Evolutionary conservation across 2,113 vertebrate genomes (phyloP).

Genomic region (Oophaga pumilio): DNA sequence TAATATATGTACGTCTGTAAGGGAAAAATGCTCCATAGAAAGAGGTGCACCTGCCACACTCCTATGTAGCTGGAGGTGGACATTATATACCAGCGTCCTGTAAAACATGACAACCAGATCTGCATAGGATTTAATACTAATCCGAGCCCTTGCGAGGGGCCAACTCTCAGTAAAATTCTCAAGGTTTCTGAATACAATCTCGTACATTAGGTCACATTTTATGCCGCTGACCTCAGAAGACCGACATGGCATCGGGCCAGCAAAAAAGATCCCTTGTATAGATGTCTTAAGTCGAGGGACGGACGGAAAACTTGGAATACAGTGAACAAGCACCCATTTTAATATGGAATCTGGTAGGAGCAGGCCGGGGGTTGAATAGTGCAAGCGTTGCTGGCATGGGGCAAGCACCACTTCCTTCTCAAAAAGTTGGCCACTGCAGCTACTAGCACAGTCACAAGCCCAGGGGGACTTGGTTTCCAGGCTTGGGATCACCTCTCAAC

Average conservation of each 20-base stretch:
- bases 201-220: constrained; percentile 53
- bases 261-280: constrained; percentile 12
- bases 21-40: too few relatives aligned
- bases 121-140: not conserved
- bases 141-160: not conserved
- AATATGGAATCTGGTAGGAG: not conserved
- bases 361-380: not conserved
- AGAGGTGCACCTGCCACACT: not conserved
- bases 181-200: constrained; percentile 35
- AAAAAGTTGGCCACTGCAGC: not conserved
- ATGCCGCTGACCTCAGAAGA: constrained; percentile 34
- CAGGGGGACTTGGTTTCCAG: constrained; percentile 37
- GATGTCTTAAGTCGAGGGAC: not conserved
- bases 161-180: constrained; percentile 28
- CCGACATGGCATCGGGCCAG: not conserved
- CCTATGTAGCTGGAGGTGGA: not conserved
- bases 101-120: not conserved
- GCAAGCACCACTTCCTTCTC: constrained; percentile 2
- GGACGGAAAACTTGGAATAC: not conserved
- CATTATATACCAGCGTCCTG: not conserved
- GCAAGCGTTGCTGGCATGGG: not conserved
- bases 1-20: too few relatives aligned
- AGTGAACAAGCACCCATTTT: not conserved
- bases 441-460: not conserved
- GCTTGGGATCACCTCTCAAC: constrained; percentile 7